Evolutionary conservation across 2,888 invertebrate species (phyloP), one percentile per base, ranked within the genome.

Genomic region (Rhopalosiphum nymphaeae): DNA sequence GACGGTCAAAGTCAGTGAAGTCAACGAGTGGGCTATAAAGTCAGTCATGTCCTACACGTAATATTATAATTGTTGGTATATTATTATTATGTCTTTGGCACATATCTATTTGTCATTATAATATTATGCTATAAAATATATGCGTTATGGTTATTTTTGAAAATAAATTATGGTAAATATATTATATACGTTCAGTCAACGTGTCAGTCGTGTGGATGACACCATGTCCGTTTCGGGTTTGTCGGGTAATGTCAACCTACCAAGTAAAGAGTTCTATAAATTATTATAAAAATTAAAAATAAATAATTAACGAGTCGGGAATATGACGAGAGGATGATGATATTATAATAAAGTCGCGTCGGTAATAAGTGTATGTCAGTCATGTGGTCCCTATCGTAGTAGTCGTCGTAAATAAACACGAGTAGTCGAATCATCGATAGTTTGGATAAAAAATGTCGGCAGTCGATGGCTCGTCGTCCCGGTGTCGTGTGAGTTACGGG

Each of bases 111-210:
- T 25, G 25, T 53, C n/a, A 53, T 49, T 78, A 53, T 44, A 57
- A 57, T 42, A 46, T 25, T 88, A n/a, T 91, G 36, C 7, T 90
- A 49, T 56, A 84, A 26, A 78, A 78, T 10, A 21, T 91, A 91
- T 56, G 84, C 78, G 91, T 53, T 53, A 53, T 84, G 13, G 26
- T 49, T 84, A 29, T 21, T 56, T 85, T 91, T 84, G 84, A 84
- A 84, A 78, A 87, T 87, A 67, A 61, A 84, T 46, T 56, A 57
- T 46, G 86, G 46, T 61, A 92, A 88, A 87, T 42, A 61, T 92
- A 57, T 46, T 78, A 78, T 67, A 88, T 88, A 53, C 78, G 92
- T 92, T 92, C 87, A 92, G 92, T 92, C 92, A 87, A 67, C 87
- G 88, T 46, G 85, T 90, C 89, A 90, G 93, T 90, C 93, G 89